Evolutionary conservation across 1,140 invertebrate genomes (phyloP), one percentile per base, ranked within the genome.

Genomic region (Lerema accius): DNA sequence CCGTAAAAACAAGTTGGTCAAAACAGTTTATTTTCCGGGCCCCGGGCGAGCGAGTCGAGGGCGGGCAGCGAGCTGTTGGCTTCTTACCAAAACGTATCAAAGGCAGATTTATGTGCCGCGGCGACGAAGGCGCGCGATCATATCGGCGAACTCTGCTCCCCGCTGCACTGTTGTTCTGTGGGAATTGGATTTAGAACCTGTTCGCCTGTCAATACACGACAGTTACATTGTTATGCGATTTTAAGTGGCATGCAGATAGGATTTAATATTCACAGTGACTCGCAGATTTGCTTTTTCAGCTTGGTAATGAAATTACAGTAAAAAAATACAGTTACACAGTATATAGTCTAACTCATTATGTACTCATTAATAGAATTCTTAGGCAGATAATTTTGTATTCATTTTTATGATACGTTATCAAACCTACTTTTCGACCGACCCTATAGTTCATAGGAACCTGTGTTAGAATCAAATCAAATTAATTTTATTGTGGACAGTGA

Each of bases 81-180:
- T 80, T 78, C 65, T 76, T 82, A 90, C 87, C 85, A 88, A 88
- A 88, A 89, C 83, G 78, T 86, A 85, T 89, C 87, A 84, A 85
- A 90, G 80, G 77, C 71, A 87, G 86, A 90, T 90, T 90, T 90
- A 89, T 90, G 87, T 81, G 76, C 65, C 65, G 53, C 63, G 61
- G 82, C 79, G 80, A 81, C 78, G 86, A 86, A 82, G 78, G 72
- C 78, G 4, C 73, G 67, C 70, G 84, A 87, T 87, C 63, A 75
- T 88, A 90, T 90, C 85, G 68, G 56, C 73, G 69, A 67, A 65
- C 60, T 65, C 62, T 66, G 67, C 67, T 67, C 26, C 62, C 62
- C 62, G 63, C 66, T 69, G 74, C 72, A 76, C 80, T 79, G 67
- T 78, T 79, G 69, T 74, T 74, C 63, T 69, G 70, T 77, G 76